Conservation (phyloP, 2,888 invertebrate species). For the Callyntrura guangdongensis region DNA sequence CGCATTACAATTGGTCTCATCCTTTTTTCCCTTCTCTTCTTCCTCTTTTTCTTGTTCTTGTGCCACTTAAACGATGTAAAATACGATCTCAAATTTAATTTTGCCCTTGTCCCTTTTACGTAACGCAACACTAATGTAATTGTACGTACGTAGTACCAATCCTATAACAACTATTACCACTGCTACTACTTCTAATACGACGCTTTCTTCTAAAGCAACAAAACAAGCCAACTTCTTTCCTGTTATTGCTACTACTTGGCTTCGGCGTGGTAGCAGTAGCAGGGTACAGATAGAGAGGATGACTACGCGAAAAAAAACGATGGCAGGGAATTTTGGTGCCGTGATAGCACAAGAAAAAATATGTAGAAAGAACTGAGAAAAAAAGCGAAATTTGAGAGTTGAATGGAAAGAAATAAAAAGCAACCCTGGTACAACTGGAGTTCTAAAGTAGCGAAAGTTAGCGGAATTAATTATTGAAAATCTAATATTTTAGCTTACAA, state of each 20-base stretch:
- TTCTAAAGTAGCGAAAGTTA: no score
- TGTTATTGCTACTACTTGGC: not conserved
- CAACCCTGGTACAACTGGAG: no score
- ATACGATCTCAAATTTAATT: slow-evolving; percentile 79
- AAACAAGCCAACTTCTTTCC: slow-evolving; percentile 11
- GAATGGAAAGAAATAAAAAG: slow-evolving; percentile 36
- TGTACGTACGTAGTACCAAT: slow-evolving; percentile 21
- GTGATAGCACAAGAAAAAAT: not conserved
- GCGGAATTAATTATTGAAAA: no score
- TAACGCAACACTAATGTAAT: slow-evolving; percentile 53
- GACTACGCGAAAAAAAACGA: slow-evolving; percentile 39
- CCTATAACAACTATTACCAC: not conserved
- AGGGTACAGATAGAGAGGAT: not conserved
- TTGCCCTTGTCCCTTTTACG: slow-evolving; percentile 76
- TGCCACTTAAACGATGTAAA: slow-evolving; percentile 71
- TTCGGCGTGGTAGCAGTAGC: not conserved
- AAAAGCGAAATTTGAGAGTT: slow-evolving; percentile 36
- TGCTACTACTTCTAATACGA: not conserved
- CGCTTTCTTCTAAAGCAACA: not conserved
- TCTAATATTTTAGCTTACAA: no score
- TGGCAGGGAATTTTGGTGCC: not conserved
- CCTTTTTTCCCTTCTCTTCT: slow-evolving; percentile 8
- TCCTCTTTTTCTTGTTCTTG: slow-evolving; percentile 24
- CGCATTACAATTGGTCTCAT: slow-evolving; percentile 51
- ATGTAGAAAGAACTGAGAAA: not conserved